Conservation (phyloP, 2,888 invertebrate species). For the Plemyria rubiginata region DNA sequence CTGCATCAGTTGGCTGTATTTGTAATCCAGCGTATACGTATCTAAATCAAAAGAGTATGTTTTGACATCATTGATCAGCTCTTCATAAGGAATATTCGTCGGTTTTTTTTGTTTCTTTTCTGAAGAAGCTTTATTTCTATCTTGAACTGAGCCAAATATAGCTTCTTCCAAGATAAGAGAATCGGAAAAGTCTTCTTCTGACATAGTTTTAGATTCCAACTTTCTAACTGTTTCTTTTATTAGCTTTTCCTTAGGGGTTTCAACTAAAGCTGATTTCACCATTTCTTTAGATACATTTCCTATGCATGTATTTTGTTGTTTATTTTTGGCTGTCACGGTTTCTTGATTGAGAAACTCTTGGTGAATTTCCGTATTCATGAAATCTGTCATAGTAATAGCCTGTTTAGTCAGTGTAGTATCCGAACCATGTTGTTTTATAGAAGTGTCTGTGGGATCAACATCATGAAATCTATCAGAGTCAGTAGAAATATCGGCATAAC, state of each 20-base stretch:
- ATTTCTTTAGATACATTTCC: neutral
- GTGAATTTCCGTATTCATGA: conserved; percentile 29
- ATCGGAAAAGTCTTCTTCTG: conserved; percentile 53
- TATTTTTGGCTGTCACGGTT: neutral
- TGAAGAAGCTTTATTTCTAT: conserved; percentile 63
- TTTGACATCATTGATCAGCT: conserved; percentile 68
- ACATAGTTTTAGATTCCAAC: conserved; percentile 26
- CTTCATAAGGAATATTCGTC: conserved; percentile 61
- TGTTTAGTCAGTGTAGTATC: conserved; percentile 15
- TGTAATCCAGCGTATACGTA: conserved; percentile 63
- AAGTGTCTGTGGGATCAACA: neutral
- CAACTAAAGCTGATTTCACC: neutral
- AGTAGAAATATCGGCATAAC: conserved; percentile 5
- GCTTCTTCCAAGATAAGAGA: conserved; percentile 74
- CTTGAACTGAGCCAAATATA: conserved; percentile 87
- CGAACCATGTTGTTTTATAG: conserved; percentile 8
- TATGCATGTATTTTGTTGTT: neutral
- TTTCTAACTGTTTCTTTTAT: conserved; percentile 3
- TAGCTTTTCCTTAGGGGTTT: conserved; percentile 1
- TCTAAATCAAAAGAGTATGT: conserved; percentile 67
- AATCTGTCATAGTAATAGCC: conserved; percentile 23
- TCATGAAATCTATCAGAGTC: conserved; percentile 15
- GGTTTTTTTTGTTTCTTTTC: conserved; percentile 44
- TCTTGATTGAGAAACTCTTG: conserved; percentile 19
- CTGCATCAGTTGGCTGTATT: conserved; percentile 59